Percentiles rank a stretch among this genome's conserved stretches.
These are phyloP conservation scores for Artemia franciscana DNA, from an alignment of 1,140 invertebrate species.

Conservation along the genomic window DNA sequence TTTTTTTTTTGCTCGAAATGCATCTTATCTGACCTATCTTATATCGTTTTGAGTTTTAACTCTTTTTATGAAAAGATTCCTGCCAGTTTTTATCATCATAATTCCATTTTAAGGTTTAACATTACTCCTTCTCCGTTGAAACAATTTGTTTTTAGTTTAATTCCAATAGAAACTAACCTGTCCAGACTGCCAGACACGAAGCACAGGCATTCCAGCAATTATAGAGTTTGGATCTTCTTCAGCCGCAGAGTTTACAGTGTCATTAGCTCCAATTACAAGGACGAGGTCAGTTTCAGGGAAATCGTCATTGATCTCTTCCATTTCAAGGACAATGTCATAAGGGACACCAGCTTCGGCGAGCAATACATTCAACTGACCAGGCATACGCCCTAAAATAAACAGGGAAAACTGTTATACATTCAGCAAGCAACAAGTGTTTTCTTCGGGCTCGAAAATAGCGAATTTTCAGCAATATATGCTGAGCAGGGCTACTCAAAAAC, in stretches of 20 bases:
- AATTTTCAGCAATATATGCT: too few species aligned
- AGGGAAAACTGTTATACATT: too few species aligned
- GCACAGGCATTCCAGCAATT: slow-evolving; percentile 77
- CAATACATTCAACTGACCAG: slow-evolving; percentile 71
- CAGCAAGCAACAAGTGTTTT: too few species aligned
- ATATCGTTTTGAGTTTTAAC: too few species aligned
- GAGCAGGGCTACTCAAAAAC: too few species aligned
- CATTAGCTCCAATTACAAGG: slow-evolving; percentile 72
- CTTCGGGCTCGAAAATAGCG: too few species aligned
- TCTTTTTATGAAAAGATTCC: too few species aligned
- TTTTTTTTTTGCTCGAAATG: too few species aligned
- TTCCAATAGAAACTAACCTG: slow-evolving; percentile 36
- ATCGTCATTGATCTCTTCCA: slow-evolving; percentile 82
- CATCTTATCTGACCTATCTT: too few species aligned
- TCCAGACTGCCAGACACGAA: slow-evolving; percentile 61
- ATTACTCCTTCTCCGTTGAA: background rate
- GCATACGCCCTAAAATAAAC: slow-evolving; percentile 58
- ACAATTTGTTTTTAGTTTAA: background rate
- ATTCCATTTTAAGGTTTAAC: too few species aligned
- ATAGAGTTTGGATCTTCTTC: slow-evolving; percentile 75
- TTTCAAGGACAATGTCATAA: slow-evolving; percentile 73
- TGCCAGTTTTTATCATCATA: too few species aligned
- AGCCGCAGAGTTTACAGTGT: slow-evolving; percentile 74
- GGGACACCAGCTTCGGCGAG: slow-evolving; percentile 75
- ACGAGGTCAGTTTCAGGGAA: slow-evolving; percentile 62